These are phyloP conservation scores for Rotaria sp. DNA, from an alignment of 2,888 invertebrate genomes.

Conservation along the genomic window DNA sequence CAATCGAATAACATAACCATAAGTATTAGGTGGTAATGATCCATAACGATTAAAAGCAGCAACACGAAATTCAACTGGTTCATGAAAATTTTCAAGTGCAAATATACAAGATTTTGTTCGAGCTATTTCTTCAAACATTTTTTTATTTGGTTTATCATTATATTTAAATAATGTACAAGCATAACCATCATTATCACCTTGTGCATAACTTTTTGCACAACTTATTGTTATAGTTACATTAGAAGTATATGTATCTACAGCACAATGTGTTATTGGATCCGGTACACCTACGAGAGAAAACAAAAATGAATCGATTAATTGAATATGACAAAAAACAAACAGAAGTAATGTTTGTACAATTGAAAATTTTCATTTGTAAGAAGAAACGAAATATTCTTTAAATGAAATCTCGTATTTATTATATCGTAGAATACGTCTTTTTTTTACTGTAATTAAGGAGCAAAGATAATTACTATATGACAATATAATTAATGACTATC, in stretches of 20 bases:
- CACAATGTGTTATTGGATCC: neutral
- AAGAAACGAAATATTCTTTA: too few relatives aligned
- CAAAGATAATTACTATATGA: neutral
- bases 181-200: constrained; percentile 24
- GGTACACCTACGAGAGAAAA: neutral
- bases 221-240: neutral
- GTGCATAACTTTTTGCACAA: constrained; percentile 14
- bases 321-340: too few relatives aligned
- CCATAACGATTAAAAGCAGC: constrained; percentile 2
- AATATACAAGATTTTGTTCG: constrained; percentile 15
- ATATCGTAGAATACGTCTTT: too few relatives aligned
- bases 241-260: neutral
- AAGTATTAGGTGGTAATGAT: neutral
- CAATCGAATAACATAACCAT: neutral
- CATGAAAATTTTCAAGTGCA: neutral
- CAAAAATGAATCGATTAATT: too few relatives aligned
- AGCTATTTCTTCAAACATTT: neutral
- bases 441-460: too few relatives aligned
- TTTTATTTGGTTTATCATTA: neutral
- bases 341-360: too few relatives aligned
- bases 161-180: constrained; percentile 14
- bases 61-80: constrained; percentile 18
- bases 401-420: too few relatives aligned
- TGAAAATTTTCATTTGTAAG: too few relatives aligned
- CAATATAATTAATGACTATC: neutral